phyloP scores from a whole-genome alignment of 2,113 vertebrate species.

The Lepidothrix coronata region DNA sequence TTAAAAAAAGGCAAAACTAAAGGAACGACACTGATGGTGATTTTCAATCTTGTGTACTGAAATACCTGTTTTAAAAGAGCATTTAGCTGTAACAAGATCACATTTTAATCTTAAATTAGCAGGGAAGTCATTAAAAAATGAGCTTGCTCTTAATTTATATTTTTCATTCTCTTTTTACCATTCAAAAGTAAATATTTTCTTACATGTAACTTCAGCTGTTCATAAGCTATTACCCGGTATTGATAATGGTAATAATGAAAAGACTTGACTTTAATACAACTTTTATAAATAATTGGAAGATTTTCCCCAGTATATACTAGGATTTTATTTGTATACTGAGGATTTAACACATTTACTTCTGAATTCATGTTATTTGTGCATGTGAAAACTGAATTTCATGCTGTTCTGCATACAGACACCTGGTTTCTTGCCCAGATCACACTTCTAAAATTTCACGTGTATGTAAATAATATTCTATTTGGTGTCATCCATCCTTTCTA shows the following conservation, averaged over 20 bases:
- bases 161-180: not conserved
- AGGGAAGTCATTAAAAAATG: not conserved
- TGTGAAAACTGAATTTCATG: rapidly evolving
- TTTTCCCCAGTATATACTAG: rapidly evolving
- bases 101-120: not conserved
- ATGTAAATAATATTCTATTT: not conserved
- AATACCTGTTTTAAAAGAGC: not conserved
- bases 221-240: not conserved
- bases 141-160: not conserved
- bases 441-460: not conserved
- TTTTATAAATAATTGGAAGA: not conserved
- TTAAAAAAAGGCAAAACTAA: not conserved
- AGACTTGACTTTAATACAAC: not conserved
- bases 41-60: not conserved
- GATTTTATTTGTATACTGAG: not conserved
- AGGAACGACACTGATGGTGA: not conserved
- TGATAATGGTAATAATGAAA: not conserved
- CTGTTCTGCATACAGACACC: not conserved
- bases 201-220: not conserved
- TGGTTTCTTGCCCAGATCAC: not conserved
- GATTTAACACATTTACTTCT: not conserved
- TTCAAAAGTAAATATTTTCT: not conserved
- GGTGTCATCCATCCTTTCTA: not conserved
- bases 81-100: not conserved
- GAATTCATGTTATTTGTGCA: not conserved